These are phyloP conservation scores for Oriolus oriolus DNA, from an alignment of 2,113 vertebrate species.

Conservation along the genomic window DNA sequence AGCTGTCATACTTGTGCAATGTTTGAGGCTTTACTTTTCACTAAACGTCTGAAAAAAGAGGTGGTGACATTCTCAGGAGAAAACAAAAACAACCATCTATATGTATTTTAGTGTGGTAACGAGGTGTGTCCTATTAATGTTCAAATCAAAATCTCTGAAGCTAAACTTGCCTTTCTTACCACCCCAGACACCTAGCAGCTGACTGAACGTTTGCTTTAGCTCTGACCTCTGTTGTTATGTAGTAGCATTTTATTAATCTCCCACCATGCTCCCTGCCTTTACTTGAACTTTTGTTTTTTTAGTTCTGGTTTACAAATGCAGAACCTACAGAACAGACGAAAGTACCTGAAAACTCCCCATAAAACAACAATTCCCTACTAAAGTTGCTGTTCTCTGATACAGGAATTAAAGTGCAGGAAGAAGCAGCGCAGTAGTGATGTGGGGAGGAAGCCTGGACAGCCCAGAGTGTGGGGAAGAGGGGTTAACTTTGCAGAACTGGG, in stretches of 20 bases:
- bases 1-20: background rate
- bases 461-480: background rate
- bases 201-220: background rate
- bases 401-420: background rate
- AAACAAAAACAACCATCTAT: background rate
- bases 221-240: background rate
- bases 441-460: background rate
- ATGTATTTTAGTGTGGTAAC: background rate
- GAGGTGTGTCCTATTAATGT: background rate
- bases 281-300: background rate
- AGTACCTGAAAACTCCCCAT: background rate
- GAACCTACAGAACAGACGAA: background rate
- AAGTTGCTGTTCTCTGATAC: background rate
- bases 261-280: background rate
- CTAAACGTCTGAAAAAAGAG: background rate
- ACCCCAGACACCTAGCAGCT: background rate
- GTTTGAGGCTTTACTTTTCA: background rate
- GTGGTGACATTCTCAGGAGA: background rate
- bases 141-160: background rate
- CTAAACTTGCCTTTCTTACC: background rate
- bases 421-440: background rate
- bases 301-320: background rate
- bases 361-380: background rate
- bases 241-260: background rate
- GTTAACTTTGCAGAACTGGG: background rate